Conservation (phyloP, 1,140 invertebrate genomes). For the Amphibalanus amphitrite region DNA sequence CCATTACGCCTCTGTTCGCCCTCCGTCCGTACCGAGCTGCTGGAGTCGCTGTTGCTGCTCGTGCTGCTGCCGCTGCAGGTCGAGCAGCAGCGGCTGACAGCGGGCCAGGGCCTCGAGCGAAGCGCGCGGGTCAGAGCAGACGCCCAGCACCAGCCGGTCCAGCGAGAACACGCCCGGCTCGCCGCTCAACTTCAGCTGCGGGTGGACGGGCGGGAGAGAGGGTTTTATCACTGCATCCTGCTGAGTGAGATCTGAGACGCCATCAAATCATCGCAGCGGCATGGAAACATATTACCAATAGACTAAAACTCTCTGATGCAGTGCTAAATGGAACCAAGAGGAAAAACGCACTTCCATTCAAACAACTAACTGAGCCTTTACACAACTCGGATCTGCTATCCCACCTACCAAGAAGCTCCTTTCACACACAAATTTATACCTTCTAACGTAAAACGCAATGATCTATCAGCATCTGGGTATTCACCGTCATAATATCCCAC, state of each 20-base stretch:
- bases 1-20: too few species aligned
- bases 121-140: constrained; percentile 49
- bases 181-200: constrained; percentile 65
- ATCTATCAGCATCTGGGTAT: too few species aligned
- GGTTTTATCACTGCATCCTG: too few species aligned
- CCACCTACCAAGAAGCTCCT: too few species aligned
- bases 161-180: constrained; percentile 82
- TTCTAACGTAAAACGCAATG: too few species aligned
- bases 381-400: too few species aligned
- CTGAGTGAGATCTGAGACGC: not conserved
- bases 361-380: too few species aligned
- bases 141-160: constrained; percentile 59
- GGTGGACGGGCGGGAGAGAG: constrained; percentile 26
- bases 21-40: constrained; percentile 15
- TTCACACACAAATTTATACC: too few species aligned
- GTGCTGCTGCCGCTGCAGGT: constrained; percentile 15
- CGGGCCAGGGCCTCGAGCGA: constrained; percentile 44
- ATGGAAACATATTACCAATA: not conserved
- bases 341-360: too few species aligned
- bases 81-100: constrained; percentile 21
- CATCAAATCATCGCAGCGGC: constrained; percentile 3
- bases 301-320: too few species aligned
- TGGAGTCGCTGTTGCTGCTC: constrained; percentile 15
- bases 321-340: too few species aligned
- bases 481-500: too few species aligned